Evolutionary conservation across 2,113 vertebrate genomes (phyloP).

Genomic region (Oncorhynchus keta): DNA sequence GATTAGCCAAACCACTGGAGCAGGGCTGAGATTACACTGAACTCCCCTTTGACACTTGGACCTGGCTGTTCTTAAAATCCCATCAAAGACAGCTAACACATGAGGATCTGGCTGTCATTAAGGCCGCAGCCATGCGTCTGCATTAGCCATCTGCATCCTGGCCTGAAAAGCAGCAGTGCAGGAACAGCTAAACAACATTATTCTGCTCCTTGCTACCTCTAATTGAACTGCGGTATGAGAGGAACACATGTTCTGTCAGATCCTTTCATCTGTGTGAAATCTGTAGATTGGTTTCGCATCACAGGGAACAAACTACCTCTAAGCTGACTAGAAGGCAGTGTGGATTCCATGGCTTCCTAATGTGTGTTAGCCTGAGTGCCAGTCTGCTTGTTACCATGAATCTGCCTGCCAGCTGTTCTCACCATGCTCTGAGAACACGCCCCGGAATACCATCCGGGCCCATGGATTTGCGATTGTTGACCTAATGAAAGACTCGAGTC

Average conservation of each 20-base stretch:
- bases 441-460: no score
- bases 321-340: constrained; percentile 47
- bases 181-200: constrained; percentile 64
- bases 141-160: constrained; percentile 10
- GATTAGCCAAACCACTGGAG: constrained; percentile 45
- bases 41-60: constrained; percentile 41
- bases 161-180: constrained; percentile 22
- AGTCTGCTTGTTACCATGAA: no score
- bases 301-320: constrained; percentile 48
- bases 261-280: constrained; percentile 55
- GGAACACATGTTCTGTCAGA: constrained; percentile 46
- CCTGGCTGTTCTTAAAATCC: constrained; percentile 35
- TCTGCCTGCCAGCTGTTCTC: no score
- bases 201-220: constrained; percentile 35
- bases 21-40: constrained; percentile 34
- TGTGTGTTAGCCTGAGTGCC: no score
- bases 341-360: constrained; percentile 13
- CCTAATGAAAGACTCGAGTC: no score
- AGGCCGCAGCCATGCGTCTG: constrained; percentile 22
- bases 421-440: no score
- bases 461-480: no score
- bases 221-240: constrained; percentile 58
- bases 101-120: constrained; percentile 38
- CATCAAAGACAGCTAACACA: constrained; percentile 45
- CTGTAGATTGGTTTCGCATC: constrained; percentile 58